phyloP scores from a whole-genome alignment of 2,888 invertebrate genomes.

The Drosophila pseudotalamancana region DNA sequence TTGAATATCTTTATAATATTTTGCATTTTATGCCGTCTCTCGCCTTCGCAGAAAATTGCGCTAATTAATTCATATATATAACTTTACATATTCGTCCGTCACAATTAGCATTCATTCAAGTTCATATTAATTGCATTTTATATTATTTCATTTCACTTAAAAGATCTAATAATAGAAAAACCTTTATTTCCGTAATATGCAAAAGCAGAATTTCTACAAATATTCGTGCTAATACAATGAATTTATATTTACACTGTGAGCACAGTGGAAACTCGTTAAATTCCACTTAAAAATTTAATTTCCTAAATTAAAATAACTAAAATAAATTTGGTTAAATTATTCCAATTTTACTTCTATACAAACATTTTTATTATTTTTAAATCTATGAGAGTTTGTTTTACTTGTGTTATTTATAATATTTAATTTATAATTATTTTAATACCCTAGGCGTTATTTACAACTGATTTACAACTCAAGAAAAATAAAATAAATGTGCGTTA shows the following conservation, averaged over 20 bases:
- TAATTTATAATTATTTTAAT: not conserved
- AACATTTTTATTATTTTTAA: too few relatives aligned
- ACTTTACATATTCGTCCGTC: slow-evolving; percentile 34
- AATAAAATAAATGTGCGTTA: not conserved
- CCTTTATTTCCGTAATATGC: slow-evolving; percentile 55
- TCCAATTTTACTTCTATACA: too few relatives aligned
- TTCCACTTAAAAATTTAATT: not conserved
- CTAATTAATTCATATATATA: slow-evolving; percentile 59
- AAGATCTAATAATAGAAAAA: slow-evolving; percentile 27
- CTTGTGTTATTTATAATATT: not conserved
- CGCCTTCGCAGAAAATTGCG: slow-evolving; percentile 50
- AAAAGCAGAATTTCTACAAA: slow-evolving; percentile 8
- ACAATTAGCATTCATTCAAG: slow-evolving; percentile 67
- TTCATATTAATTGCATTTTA: slow-evolving; percentile 49
- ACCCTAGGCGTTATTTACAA: not conserved
- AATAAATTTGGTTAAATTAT: not conserved
- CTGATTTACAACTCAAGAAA: not conserved
- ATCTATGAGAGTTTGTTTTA: too few relatives aligned
- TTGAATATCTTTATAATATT: not conserved
- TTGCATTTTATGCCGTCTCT: not conserved
- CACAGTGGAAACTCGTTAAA: not conserved
- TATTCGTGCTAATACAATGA: slow-evolving; percentile 6
- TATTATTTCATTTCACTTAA: slow-evolving; percentile 28
- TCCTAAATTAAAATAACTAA: not conserved
- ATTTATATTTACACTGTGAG: not conserved